Base-by-base conservation (phyloP, 2,888 invertebrate species). In the Scelioninae gen. 1 region DNA sequence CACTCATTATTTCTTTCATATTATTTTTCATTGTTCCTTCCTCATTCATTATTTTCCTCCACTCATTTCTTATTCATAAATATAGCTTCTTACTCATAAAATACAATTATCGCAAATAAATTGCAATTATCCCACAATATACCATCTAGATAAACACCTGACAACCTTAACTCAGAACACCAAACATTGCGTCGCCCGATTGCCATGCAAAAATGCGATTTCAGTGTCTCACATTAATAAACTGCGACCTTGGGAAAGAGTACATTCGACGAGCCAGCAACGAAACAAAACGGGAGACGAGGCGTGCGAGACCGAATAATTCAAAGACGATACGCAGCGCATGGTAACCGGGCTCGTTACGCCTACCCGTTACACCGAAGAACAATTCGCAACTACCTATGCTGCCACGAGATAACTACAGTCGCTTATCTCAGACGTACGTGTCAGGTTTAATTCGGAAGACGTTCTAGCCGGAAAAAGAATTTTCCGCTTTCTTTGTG, bases 261-360 rank as follows among this genome's bases (percentile, higher is more conserved):
- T 43, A 55, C 63, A 38, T 45, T 66, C 58, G 51, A 53, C 45
- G 49, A 60, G 23, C 23, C 23, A 32, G 51, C 29, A 34, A 60
- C 49, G 10, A 29, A 74, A 74, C 43, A 43, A 43, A 43, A 53
- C 43, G 47, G 40, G 40, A 53, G 38, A 69, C 15, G 45, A 16
- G 58, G 65, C 53, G 45, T 8, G 38, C 9, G 38, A 63, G 72
- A 43, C 23, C 1, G 79, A 79, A 72, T 66, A 66, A 66, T 72
- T 69, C 43, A 45, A 15, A 62, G 53, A 11, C 58, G 65, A 63
- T 79, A 60, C 16, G 40, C 69, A 68, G n/a, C 60, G 76, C 66
- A 60, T 49, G 43, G 77, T 55, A 77, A 77, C 60, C 65, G 66
- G 65, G 72, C 79, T 79, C 72, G 69, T 79, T 79, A 79, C 71